Conservation (phyloP, 2,888 invertebrate genomes). For the Agrochola litura region DNA sequence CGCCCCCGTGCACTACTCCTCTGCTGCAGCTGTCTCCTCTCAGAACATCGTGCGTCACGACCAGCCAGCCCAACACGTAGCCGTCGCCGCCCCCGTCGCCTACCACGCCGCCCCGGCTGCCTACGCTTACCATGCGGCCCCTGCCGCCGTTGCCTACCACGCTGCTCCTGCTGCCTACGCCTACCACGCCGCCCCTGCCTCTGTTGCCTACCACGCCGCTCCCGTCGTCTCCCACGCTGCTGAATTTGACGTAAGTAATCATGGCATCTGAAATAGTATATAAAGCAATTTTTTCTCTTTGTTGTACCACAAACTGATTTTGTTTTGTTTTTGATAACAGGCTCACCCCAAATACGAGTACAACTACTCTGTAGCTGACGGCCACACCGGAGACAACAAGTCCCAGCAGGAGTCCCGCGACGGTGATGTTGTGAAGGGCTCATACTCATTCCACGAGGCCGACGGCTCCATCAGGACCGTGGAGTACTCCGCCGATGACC, state of each 20-base stretch:
- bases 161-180: slow-evolving; percentile 74
- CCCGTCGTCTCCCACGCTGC: slow-evolving; percentile 69
- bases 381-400: slow-evolving; percentile 89
- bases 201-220: slow-evolving; percentile 69
- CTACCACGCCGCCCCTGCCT: slow-evolving; percentile 30
- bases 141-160: slow-evolving; percentile 28
- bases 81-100: slow-evolving; percentile 46
- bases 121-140: slow-evolving; percentile 47
- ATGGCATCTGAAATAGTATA: not conserved
- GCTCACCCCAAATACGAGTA: slow-evolving; percentile 84
- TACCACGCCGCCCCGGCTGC: slow-evolving; percentile 46
- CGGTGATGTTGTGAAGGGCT: slow-evolving; percentile 87
- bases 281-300: not conserved
- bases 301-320: not conserved
- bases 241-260: slow-evolving; percentile 45
- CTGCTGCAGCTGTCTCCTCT: slow-evolving; percentile 78
- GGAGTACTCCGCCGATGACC: slow-evolving; percentile 86
- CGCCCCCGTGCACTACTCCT: slow-evolving; percentile 78
- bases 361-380: slow-evolving; percentile 89
- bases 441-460: slow-evolving; percentile 86
- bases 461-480: slow-evolving; percentile 88
- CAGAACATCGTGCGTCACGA: slow-evolving; percentile 80
- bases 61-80: slow-evolving; percentile 66
- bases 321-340: slow-evolving; percentile 60
- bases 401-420: slow-evolving; percentile 86